These are phyloP conservation scores for Trichonephila clavipes DNA, from an alignment of 1,140 invertebrate genomes.

Conservation along the genomic window DNA sequence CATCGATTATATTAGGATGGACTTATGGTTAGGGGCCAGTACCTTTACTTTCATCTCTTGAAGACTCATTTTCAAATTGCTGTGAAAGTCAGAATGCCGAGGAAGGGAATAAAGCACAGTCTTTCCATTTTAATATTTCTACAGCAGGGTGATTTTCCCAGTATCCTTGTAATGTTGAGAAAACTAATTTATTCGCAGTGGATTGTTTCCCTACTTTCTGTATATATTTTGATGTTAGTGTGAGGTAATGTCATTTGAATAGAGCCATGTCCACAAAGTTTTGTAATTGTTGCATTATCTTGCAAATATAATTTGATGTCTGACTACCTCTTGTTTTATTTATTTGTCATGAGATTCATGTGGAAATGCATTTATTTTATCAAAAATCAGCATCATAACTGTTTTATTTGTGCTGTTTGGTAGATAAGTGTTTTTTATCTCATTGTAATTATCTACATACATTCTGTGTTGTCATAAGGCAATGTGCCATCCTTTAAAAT, in stretches of 20 bases:
- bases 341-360: conserved; percentile 67
- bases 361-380: conserved; percentile 75
- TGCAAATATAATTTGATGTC: conserved; percentile 73
- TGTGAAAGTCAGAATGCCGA: conserved; percentile 57
- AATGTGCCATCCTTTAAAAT: conserved; percentile 59
- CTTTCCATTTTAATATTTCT: conserved; percentile 67
- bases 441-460: conserved; percentile 46
- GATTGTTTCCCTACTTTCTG: conserved; percentile 58
- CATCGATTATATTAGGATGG: background rate
- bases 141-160: conserved; percentile 47
- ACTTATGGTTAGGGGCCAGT: conserved; percentile 70
- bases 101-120: conserved; percentile 19
- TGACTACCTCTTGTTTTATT: conserved; percentile 76
- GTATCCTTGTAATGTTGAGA: conserved; percentile 4
- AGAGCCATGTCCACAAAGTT: conserved; percentile 39
- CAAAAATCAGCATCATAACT: conserved; percentile 52
- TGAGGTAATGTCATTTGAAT: conserved; percentile 68
- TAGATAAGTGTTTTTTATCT: conserved; percentile 71
- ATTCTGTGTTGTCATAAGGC: conserved; percentile 30
- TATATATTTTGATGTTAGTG: conserved; percentile 77
- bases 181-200: conserved; percentile 67
- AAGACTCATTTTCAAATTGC: conserved; percentile 45
- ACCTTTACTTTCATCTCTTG: background rate
- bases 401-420: conserved; percentile 57
- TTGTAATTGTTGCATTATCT: conserved; percentile 64